Conservation (phyloP, 2,113 vertebrate genomes). For the Murina feae region DNA sequence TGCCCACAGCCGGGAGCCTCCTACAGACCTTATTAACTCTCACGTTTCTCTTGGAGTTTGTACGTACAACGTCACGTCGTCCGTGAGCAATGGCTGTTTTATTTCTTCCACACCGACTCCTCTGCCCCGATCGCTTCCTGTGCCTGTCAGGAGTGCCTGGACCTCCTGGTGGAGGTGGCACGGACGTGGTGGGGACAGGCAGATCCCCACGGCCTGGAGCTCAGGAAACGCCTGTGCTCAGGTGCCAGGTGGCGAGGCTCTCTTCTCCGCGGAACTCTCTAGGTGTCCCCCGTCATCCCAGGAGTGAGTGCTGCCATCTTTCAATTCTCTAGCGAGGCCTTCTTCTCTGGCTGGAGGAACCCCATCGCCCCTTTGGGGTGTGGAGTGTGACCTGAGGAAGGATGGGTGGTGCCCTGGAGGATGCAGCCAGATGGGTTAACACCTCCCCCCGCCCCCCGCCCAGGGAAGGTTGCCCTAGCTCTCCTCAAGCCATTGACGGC, state of each 20-base stretch:
- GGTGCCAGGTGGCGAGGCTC: background rate
- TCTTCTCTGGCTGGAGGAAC: background rate
- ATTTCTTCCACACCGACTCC: background rate
- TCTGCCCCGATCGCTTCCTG: background rate
- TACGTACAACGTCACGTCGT: background rate
- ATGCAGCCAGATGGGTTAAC: background rate
- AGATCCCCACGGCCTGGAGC: no score
- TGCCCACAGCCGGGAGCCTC: background rate
- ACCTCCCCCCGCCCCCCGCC: no score
- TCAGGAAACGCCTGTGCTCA: no score
- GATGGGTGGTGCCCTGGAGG: accelerated
- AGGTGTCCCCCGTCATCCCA: background rate
- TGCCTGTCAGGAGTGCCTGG: background rate
- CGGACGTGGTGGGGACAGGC: background rate
- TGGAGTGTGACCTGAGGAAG: background rate
- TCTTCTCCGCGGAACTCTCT: background rate
- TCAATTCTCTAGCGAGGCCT: background rate
- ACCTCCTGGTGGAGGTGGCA: background rate
- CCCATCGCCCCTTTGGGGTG: background rate
- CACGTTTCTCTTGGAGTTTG: background rate
- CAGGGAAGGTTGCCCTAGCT: no score
- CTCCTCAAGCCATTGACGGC: no score
- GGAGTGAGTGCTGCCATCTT: background rate
- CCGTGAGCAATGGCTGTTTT: background rate
- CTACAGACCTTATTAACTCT: background rate